Evolutionary conservation across 1,140 invertebrate species (phyloP), one percentile per base, ranked within the genome.

Genomic region (Ceratoteleas bidentatus): DNA sequence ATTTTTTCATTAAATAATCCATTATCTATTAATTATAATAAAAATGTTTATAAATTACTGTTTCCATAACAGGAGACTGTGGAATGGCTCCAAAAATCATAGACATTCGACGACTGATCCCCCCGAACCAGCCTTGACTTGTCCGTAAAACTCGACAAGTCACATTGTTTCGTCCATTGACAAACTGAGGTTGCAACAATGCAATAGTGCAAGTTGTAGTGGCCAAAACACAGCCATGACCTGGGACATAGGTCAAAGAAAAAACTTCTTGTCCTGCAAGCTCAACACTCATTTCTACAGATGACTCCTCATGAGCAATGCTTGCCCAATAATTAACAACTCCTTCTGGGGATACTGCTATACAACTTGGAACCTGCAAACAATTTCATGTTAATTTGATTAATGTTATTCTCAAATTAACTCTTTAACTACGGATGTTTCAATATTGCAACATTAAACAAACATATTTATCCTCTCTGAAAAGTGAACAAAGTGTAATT

Each of bases 311-410:
- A 85, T 98, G 97, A 0, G 96, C 95, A 45, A 99, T 95, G 33
- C 95, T 97, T 0, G 96, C 93, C 98, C 98, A 99, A 88, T 96
- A 99, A 11, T 97, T 93, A 3, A 97, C 94, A 38, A 95, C 93
- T n/a, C 97, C 98, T 88, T 98, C 97, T 24, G 98, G 97, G 9
- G 97, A 98, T 0, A 98, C 96, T 43, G 97, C 97, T 81, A 99
- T 95, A 86, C 97, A 98, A 8, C 96, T 95, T 32, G 97, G 96
- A 4, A 80, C 62, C 76, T 80, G 33, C 24, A 2, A 79, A 95
- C 93, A 57, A 50, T 34, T n/a, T n/a, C n/a, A n/a, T n/a, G n/a
- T n/a, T n/a, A n/a, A n/a, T n/a, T n/a, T n/a, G n/a, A n/a, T n/a
- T n/a, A n/a, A n/a, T n/a, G n/a, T n/a, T n/a, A n/a, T n/a, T n/a